phyloP scores from a whole-genome alignment of 2,113 vertebrate species.

The Podilymbus podiceps region DNA sequence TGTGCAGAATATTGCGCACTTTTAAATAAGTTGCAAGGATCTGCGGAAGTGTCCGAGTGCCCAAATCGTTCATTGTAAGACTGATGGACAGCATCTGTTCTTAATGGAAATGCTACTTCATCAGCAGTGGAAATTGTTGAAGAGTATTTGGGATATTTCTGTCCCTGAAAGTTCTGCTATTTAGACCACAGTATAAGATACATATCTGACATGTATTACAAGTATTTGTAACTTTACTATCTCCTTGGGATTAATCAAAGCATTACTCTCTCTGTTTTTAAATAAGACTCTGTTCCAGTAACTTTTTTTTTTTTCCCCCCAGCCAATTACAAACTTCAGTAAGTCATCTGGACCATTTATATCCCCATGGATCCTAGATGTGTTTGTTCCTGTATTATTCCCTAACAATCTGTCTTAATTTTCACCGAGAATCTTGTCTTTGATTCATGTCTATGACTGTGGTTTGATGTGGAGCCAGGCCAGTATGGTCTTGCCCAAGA shows the following conservation, averaged over 20 bases:
- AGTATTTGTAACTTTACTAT: background rate
- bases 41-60: rapidly evolving
- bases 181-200: background rate
- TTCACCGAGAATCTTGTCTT: background rate
- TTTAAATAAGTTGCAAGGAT: background rate
- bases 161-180: background rate
- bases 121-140: background rate
- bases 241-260: background rate
- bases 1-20: rapidly evolving
- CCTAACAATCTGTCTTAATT: background rate
- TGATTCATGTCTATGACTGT: background rate
- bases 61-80: background rate
- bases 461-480: background rate
- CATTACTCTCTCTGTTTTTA: background rate
- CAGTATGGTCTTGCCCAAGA: background rate
- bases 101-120: background rate
- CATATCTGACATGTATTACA: background rate
- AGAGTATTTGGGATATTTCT: background rate
- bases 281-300: background rate
- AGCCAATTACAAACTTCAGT: background rate
- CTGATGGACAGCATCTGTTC: background rate
- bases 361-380: background rate
- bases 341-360: background rate
- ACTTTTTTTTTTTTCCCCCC: background rate
- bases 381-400: background rate